Percentiles rank a stretch among this genome's conserved stretches.
Conservation (phyloP, 2,113 vertebrate genomes). For the Melanocharis versteri region DNA sequence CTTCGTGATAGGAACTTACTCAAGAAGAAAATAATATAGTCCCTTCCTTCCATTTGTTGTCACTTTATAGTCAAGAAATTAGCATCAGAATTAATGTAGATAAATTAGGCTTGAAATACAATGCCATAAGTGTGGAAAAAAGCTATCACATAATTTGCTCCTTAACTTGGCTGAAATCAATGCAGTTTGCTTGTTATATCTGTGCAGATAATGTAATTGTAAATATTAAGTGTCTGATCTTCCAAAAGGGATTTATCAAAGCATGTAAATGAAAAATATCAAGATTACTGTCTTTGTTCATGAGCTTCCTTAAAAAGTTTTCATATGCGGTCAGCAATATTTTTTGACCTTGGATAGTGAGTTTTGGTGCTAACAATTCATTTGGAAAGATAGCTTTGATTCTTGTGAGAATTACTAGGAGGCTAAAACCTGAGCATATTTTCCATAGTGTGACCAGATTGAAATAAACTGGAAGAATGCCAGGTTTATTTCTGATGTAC, state of each 20-base stretch:
- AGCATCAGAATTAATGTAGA: background rate
- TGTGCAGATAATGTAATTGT: background rate
- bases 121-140: background rate
- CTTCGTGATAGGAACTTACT: background rate
- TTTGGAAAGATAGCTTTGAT: background rate
- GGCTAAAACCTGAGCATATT: background rate
- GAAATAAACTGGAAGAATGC: slow-evolving; percentile 4
- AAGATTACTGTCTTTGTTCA: background rate
- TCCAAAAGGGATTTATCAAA: background rate
- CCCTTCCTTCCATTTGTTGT: background rate
- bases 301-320: background rate
- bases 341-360: background rate
- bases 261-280: background rate
- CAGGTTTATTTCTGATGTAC: slow-evolving; percentile 20
- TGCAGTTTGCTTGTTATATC: background rate
- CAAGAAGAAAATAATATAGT: background rate
- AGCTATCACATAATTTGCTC: background rate
- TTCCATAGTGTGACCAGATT: background rate
- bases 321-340: background rate
- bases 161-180: background rate
- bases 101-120: background rate
- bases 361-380: background rate
- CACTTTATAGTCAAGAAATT: background rate
- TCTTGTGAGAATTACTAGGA: background rate
- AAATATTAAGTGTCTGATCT: background rate